These are phyloP conservation scores for Pogonophryne albipinna DNA, from an alignment of 2,797 vertebrate species.

Conservation along the genomic window DNA sequence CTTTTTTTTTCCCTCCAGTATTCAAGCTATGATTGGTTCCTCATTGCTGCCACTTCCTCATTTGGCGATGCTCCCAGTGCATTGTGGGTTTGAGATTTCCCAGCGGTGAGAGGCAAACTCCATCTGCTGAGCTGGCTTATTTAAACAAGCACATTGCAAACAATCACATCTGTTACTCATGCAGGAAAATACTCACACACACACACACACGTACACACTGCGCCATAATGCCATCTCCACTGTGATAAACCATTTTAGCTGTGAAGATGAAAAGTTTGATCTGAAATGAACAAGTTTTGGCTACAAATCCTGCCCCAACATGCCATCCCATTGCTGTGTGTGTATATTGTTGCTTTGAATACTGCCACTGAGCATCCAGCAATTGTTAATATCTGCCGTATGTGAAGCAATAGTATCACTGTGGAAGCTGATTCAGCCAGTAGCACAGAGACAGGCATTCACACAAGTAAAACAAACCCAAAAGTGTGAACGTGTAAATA, in stretches of 20 bases:
- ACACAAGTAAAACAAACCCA: slow-evolving; percentile 13
- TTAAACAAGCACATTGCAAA: slow-evolving; percentile 75
- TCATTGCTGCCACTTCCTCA: slow-evolving; percentile 59
- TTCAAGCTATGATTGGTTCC: slow-evolving; percentile 70
- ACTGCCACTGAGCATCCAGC: slow-evolving; percentile 51
- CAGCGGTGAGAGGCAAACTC: slow-evolving; percentile 76
- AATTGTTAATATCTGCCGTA: slow-evolving; percentile 47
- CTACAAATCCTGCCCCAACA: slow-evolving; percentile 17
- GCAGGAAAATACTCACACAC: slow-evolving; percentile 39
- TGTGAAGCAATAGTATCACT: slow-evolving; percentile 74
- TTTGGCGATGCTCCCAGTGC: slow-evolving; percentile 78
- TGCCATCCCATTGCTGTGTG: slow-evolving; percentile 21
- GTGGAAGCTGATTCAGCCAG: slow-evolving; percentile 59
- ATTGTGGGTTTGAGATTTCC: slow-evolving; percentile 83
- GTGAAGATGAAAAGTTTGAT: slow-evolving; percentile 67
- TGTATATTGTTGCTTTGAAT: slow-evolving; percentile 47
- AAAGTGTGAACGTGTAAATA: slow-evolving; percentile 7
- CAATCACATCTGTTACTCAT: slow-evolving; percentile 66
- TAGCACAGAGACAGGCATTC: slow-evolving; percentile 43
- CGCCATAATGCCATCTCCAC: slow-evolving; percentile 72
- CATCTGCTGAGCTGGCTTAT: slow-evolving; percentile 77
- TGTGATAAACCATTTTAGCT: slow-evolving; percentile 77
- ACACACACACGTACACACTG: slow-evolving; percentile 18
- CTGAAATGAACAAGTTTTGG: slow-evolving; percentile 51
- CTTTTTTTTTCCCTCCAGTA: slow-evolving; percentile 22